Evolutionary conservation across 2,888 invertebrate species (phyloP).

Genomic region (Alcis repandata): DNA sequence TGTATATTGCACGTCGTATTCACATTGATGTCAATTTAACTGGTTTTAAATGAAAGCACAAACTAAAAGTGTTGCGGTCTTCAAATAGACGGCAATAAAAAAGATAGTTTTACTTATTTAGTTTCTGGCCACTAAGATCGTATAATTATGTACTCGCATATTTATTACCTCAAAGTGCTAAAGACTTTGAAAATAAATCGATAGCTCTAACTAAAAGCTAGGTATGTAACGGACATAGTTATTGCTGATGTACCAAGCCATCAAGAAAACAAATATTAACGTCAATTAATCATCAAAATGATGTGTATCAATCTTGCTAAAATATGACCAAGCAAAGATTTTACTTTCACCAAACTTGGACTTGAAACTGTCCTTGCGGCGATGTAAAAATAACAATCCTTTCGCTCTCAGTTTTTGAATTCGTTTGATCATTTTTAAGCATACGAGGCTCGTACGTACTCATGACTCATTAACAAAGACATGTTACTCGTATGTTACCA

Average conservation of each 20-base stretch:
- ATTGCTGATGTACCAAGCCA: background rate
- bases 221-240: background rate
- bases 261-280: background rate
- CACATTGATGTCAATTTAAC: too few species aligned
- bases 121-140: too few species aligned
- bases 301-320: background rate
- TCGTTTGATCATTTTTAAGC: constrained; percentile 41
- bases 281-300: background rate
- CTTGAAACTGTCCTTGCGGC: constrained; percentile 23
- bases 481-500: constrained; percentile 30
- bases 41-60: too few species aligned
- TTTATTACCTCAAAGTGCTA: too few species aligned
- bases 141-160: too few species aligned
- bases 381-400: constrained; percentile 33
- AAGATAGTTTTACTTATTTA: too few species aligned
- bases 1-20: too few species aligned
- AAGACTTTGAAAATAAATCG: too few species aligned
- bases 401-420: constrained; percentile 34
- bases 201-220: too few species aligned
- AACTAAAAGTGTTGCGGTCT: too few species aligned
- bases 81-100: too few species aligned
- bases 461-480: constrained; percentile 50
- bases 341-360: constrained; percentile 22
- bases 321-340: background rate
- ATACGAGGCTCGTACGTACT: constrained; percentile 40